A percentile compares a stretch with the other conserved stretches of the same genome.
Evolutionary conservation across 2,888 invertebrate species (phyloP).

Genomic region (Eupithecia abbreviata): DNA sequence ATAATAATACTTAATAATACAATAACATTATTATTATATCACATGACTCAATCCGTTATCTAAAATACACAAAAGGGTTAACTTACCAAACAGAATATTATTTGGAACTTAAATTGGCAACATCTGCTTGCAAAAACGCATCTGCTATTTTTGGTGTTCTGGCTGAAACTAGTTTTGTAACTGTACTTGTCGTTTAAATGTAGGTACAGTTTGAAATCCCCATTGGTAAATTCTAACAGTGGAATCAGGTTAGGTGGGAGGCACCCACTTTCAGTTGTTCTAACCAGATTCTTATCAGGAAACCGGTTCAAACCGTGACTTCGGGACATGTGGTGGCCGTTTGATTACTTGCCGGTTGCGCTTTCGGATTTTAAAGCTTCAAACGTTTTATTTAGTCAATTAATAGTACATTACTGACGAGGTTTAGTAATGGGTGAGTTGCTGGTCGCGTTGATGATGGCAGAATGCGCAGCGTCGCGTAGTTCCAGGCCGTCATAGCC

Average conservation of each 20-base stretch:
- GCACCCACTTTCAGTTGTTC: conserved; percentile 36
- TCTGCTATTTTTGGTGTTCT: neutral
- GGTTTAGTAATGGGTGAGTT: too few relatives aligned
- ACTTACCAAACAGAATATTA: conserved; percentile 18
- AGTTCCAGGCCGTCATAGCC: too few relatives aligned
- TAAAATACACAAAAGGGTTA: conserved; percentile 20
- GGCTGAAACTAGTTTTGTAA: neutral
- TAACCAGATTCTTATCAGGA: conserved; percentile 33
- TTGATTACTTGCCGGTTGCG: conserved; percentile 37
- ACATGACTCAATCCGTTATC: conserved; percentile 18
- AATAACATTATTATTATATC: conserved; percentile 1
- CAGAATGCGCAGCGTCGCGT: too few relatives aligned
- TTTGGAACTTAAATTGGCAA: neutral
- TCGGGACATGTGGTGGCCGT: conserved; percentile 35
- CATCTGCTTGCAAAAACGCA: conserved; percentile 13
- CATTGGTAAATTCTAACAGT: conserved; percentile 16
- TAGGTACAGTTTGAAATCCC: neutral
- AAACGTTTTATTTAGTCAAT: neutral
- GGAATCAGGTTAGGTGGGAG: conserved; percentile 24
- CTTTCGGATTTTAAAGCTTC: conserved; percentile 11
- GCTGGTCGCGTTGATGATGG: too few relatives aligned
- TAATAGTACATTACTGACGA: neutral
- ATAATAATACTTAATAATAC: conserved; percentile 12
- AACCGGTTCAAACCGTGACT: conserved; percentile 34
- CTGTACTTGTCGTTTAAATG: neutral